Percentiles rank a stretch among this genome's conserved stretches.
These are phyloP conservation scores for Halcyon leucocephala DNA, from an alignment of 2,797 vertebrate genomes.

Conservation along the genomic window DNA sequence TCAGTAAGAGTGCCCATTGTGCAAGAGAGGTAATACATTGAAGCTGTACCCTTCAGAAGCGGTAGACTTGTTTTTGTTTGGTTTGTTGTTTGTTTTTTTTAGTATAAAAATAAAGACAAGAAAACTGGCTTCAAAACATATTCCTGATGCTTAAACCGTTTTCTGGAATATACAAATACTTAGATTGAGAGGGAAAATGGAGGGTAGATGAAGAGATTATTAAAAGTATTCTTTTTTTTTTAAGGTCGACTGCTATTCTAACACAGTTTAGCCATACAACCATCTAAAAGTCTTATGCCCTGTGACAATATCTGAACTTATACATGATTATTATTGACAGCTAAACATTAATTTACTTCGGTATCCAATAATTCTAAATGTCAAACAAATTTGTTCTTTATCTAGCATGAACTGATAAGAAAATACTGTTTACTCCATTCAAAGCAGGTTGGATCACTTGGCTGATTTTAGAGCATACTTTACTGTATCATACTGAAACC, in stretches of 20 bases:
- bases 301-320: slow-evolving; percentile 2
- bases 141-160: slow-evolving; percentile 16
- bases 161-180: slow-evolving; percentile 2
- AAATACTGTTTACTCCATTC: neutral
- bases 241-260: neutral
- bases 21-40: neutral
- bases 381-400: neutral
- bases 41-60: neutral
- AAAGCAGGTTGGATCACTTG: neutral
- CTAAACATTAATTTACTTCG: neutral
- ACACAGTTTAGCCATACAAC: neutral
- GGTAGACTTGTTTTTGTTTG: neutral
- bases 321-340: neutral
- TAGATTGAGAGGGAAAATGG: neutral
- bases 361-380: neutral
- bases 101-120: neutral
- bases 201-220: slow-evolving; percentile 31
- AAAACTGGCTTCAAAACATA: slow-evolving; percentile 14
- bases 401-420: neutral
- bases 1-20: neutral
- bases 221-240: neutral
- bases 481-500: neutral
- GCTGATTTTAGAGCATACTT: neutral
- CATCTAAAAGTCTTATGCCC: neutral
- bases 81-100: too few relatives aligned